These are phyloP conservation scores for Eumacrocentrus americanus DNA, from an alignment of 2,888 invertebrate species.

Conservation along the genomic window DNA sequence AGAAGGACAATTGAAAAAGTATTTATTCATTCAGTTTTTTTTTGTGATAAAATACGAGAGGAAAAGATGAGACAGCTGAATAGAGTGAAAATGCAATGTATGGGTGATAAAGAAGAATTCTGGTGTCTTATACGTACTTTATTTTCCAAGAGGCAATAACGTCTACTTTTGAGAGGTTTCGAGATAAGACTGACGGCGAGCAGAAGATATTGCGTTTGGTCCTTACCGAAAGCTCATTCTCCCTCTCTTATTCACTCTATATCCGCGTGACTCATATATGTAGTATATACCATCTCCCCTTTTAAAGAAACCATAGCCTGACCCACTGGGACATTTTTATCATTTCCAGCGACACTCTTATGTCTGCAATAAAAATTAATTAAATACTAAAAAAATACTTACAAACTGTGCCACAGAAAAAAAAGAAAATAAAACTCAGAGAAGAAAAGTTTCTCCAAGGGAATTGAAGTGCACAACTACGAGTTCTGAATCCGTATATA, in stretches of 20 bases:
- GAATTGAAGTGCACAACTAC: conserved; percentile 5
- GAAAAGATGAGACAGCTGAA: not conserved
- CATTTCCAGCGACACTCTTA: no score
- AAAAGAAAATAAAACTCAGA: conserved; percentile 4
- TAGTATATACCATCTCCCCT: no score
- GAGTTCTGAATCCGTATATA: conserved; percentile 8
- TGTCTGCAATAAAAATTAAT: not conserved
- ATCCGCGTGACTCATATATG: not conserved
- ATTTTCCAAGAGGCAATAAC: conserved; percentile 27
- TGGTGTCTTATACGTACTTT: conserved; percentile 14
- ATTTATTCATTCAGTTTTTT: not conserved
- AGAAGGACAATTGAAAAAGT: no score
- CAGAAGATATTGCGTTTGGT: conserved; percentile 26
- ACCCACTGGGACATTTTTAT: conserved; percentile 3
- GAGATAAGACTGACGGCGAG: conserved; percentile 27
- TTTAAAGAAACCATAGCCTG: no score
- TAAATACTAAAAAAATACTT: conserved; percentile 14
- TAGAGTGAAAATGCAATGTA: conserved; percentile 13
- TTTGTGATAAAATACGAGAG: not conserved
- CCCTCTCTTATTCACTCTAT: not conserved
- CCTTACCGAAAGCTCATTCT: conserved; percentile 21
- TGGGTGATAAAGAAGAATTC: conserved; percentile 11
- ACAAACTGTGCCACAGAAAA: conserved; percentile 8
- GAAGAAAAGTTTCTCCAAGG: conserved; percentile 8
- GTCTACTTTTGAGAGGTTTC: conserved; percentile 29